Base-by-base conservation (phyloP, 2,113 vertebrate genomes). In the Cettia cetti region DNA sequence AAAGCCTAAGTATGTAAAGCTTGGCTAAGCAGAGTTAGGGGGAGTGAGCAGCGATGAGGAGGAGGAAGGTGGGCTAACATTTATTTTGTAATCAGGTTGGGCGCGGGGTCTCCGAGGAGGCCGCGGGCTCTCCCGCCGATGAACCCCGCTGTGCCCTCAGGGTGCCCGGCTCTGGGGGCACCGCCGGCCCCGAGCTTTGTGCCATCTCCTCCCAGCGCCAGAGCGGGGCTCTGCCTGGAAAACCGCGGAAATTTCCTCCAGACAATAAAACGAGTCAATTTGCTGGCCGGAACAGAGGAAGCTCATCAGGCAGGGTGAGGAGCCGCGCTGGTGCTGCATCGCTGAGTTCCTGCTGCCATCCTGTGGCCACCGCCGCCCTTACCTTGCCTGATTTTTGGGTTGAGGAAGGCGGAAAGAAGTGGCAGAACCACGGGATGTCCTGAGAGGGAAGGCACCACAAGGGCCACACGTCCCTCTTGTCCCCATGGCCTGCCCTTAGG, bases 341-440 rank as follows among this genome's bases (percentile, higher is more conserved):
- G 42, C 42, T 69, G 94, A 83, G 96, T 94, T 96, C 77, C 84
- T 97, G 94, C 96, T 98, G 96, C 96, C 96, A 98, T 97, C 98
- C 96, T 60, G 95, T 97, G 98, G 94, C 42, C 20, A 13, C 9
- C 13, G 20, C 27, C 70, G 2, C 42, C 42, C 42, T 77, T 7
- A 0, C 15, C 47, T 33, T 27, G 49, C 15, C 65, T 5, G 26
- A 1, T 49, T 61, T 28, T 33, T 24, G 24, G 16, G 4, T 17
- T 2, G 24, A 14, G 45, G 26, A 14, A n/a, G 15, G 42, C 30
- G 79, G 27, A 59, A 24, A 12, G 9, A 23, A 24, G 3, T 2
- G 7, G 4, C 7, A 12, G 78, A 53, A 9, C 3, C 11, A 12
- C 39, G 39, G 39, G 39, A 40, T 40, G 39, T 40, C 39, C 39